Conservation (phyloP, 2,797 vertebrate species). For the Iguana delicatissima region DNA sequence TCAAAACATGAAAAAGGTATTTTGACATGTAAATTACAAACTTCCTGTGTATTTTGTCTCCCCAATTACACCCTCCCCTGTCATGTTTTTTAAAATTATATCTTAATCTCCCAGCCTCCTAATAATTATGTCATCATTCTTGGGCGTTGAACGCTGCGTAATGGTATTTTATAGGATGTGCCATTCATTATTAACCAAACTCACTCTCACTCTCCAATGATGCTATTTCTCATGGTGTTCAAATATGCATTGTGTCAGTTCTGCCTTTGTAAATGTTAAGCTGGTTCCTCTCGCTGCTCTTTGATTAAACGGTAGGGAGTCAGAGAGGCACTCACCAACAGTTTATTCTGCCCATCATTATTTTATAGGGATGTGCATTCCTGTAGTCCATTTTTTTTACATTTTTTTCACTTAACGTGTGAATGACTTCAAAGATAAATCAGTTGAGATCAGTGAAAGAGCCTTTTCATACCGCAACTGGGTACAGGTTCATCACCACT, state of each 20-base stretch:
- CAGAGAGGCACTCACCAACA: conserved; percentile 54
- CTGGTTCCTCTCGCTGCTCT: conserved; percentile 70
- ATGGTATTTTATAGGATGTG: conserved; percentile 85
- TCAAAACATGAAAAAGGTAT: conserved; percentile 86
- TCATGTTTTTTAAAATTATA: conserved; percentile 87
- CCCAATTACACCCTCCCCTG: conserved; percentile 85
- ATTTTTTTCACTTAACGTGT: conserved; percentile 60
- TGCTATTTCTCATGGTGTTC: conserved; percentile 79
- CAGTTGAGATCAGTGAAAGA: conserved; percentile 57
- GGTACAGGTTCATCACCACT: no score
- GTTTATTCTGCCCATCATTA: conserved; percentile 74
- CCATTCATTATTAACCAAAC: conserved; percentile 86
- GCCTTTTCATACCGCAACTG: neutral
- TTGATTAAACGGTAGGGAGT: conserved; percentile 68
- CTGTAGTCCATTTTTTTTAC: conserved; percentile 25
- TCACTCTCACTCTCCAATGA: conserved; percentile 78
- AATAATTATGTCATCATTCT: conserved; percentile 89
- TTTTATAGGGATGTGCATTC: conserved; percentile 60
- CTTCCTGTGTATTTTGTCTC: conserved; percentile 86
- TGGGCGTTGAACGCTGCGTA: conserved; percentile 81
- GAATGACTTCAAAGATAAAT: conserved; percentile 67
- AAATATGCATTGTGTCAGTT: conserved; percentile 83
- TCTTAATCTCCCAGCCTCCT: conserved; percentile 86
- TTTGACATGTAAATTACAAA: conserved; percentile 88
- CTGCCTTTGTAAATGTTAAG: conserved; percentile 76